Conservation (phyloP, 2,113 vertebrate species). For the Myotis brandtii region DNA sequence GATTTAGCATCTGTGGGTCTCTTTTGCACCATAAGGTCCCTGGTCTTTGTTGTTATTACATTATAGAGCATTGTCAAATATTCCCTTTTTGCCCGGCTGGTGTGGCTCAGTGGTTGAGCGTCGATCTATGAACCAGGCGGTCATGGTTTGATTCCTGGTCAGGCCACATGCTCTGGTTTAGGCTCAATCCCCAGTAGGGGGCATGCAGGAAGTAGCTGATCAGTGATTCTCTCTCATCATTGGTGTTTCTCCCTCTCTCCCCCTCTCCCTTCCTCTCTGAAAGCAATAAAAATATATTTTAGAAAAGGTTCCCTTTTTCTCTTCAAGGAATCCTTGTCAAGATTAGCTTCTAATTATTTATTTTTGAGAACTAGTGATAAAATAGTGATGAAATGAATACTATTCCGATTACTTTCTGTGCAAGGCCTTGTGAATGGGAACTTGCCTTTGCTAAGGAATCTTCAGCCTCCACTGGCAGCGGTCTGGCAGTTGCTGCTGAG, state of each 20-base stretch:
- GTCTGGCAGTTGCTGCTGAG: background rate
- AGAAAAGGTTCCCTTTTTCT: background rate
- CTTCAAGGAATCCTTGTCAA: background rate
- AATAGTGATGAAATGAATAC: slow-evolving; percentile 26
- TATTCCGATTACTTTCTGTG: background rate
- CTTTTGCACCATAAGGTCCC: background rate
- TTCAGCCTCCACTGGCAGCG: background rate
- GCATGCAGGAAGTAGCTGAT: no score
- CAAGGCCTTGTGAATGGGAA: background rate
- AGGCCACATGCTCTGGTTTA: no score
- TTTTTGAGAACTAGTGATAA: slow-evolving; percentile 38
- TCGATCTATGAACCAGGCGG: no score
- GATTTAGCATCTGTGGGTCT: background rate
- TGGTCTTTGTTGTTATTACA: slow-evolving; percentile 2
- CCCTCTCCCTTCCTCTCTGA: no score
- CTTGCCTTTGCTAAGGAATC: background rate
- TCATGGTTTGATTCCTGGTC: no score
- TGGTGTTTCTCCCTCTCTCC: no score
- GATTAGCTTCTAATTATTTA: slow-evolving; percentile 11
- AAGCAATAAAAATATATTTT: no score
- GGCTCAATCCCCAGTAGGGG: no score
- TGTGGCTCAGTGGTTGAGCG: no score
- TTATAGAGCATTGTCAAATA: slow-evolving; percentile 1
- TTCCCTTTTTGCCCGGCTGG: background rate
- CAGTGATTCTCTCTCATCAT: no score